Evolutionary conservation across 2,888 invertebrate species (phyloP).

Genomic region (Ctenicera cuprea): DNA sequence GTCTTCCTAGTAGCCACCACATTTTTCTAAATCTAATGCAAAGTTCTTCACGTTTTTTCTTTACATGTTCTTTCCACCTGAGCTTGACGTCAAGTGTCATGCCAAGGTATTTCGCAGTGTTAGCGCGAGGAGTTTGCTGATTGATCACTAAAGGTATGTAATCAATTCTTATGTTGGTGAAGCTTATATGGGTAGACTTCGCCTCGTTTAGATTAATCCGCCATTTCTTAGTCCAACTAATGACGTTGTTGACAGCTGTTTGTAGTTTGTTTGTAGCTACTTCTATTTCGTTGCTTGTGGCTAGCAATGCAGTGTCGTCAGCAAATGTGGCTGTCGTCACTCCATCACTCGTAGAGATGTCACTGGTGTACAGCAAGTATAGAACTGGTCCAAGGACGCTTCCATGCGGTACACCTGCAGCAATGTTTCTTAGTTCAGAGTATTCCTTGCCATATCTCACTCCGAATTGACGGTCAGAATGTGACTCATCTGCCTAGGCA

Average conservation of each 20-base stretch:
- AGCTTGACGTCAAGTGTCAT: conserved; percentile 55
- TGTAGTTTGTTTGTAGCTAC: conserved; percentile 36
- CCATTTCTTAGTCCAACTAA: conserved; percentile 52
- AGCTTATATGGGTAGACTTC: conserved; percentile 47
- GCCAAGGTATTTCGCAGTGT: conserved; percentile 57
- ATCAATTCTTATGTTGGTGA: conserved; percentile 19
- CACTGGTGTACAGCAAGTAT: conserved; percentile 44
- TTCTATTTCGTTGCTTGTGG: conserved; percentile 34
- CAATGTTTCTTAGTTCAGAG: conserved; percentile 42
- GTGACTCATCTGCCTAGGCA: conserved; percentile 39
- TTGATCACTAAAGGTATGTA: conserved; percentile 43
- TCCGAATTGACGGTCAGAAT: conserved; percentile 33
- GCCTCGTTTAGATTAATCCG: conserved; percentile 50
- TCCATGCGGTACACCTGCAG: conserved; percentile 53
- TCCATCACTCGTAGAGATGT: conserved; percentile 41
- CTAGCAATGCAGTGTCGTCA: conserved; percentile 44
- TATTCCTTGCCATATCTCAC: conserved; percentile 40
- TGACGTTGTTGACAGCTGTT: conserved; percentile 33
- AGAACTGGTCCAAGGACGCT: conserved; percentile 46
- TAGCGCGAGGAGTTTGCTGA: conserved; percentile 27
- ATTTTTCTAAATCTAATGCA: conserved; percentile 27
- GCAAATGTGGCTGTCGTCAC: conserved; percentile 45
- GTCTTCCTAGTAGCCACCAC: conserved; percentile 36
- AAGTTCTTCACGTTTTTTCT: conserved; percentile 29
- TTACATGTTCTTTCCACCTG: conserved; percentile 35